These are phyloP conservation scores for Marmota monax DNA, from an alignment of 2,113 vertebrate genomes.

Conservation along the genomic window DNA sequence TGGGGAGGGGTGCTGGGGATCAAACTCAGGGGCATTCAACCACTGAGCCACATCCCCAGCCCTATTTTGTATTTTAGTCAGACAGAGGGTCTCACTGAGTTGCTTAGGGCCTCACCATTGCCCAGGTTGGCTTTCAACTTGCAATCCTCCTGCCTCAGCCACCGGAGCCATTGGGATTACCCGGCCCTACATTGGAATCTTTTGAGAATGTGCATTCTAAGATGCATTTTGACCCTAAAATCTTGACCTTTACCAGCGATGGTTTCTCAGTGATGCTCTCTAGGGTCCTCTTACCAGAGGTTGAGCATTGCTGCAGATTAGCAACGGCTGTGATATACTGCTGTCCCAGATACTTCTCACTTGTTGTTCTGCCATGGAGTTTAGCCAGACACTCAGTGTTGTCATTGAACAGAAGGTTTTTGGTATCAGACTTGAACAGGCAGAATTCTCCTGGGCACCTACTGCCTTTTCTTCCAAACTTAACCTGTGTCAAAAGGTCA, in stretches of 20 bases:
- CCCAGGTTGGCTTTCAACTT: too few species aligned
- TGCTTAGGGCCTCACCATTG: too few species aligned
- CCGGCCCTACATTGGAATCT: not conserved
- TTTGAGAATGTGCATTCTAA: not conserved
- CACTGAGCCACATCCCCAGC: too few species aligned
- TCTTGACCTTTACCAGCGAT: fast-evolving
- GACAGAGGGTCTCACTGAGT: too few species aligned
- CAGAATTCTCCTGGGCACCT: slow-evolving; percentile 72
- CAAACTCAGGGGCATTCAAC: too few species aligned
- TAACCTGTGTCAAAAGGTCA: slow-evolving; percentile 65
- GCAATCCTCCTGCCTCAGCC: too few species aligned
- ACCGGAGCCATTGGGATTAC: too few species aligned
- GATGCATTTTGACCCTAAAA: not conserved
- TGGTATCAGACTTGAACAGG: slow-evolving; percentile 83
- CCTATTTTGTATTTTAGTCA: too few species aligned
- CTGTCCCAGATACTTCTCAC: slow-evolving; percentile 78
- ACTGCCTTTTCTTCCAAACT: slow-evolving; percentile 75
- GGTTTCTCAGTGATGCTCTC: fast-evolving
- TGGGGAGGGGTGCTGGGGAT: too few species aligned
- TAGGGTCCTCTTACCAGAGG: slow-evolving; percentile 79
- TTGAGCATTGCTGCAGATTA: slow-evolving; percentile 82
- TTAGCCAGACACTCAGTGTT: slow-evolving; percentile 86
- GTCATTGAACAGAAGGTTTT: slow-evolving; percentile 88
- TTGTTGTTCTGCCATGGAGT: slow-evolving; percentile 37
- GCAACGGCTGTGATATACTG: slow-evolving; percentile 75